These are phyloP conservation scores for Actinostola sp. DNA, from an alignment of 92 coral and sea anemone species.

Conservation along the genomic window DNA sequence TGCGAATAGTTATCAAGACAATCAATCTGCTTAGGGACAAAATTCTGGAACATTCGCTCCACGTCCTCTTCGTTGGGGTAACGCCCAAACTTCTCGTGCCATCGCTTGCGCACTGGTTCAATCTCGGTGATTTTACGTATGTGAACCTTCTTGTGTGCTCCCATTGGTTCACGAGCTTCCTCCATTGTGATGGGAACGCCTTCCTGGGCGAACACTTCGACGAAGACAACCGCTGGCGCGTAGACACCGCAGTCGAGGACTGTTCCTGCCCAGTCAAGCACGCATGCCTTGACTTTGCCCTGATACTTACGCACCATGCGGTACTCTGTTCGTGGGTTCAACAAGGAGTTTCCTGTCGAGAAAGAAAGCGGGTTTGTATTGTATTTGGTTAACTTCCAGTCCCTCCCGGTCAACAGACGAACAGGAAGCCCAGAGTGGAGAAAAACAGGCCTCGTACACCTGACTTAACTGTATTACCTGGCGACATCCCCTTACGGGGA, in stretches of 20 bases:
- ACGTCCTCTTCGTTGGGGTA: constrained; percentile 87
- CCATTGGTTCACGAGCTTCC: constrained; percentile 99
- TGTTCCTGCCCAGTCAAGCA: constrained; percentile 96
- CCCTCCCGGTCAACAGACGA: too few relatives aligned
- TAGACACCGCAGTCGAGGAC: constrained; percentile 95
- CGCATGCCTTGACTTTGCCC: constrained; percentile 80
- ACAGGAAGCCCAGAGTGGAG: too few relatives aligned
- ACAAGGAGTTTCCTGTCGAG: constrained; percentile 61
- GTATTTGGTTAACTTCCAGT: too few relatives aligned
- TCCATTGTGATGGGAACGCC: constrained; percentile 97
- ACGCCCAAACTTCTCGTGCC: constrained; percentile 90
- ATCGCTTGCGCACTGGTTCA: constrained; percentile 85
- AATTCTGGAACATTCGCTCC: constrained; percentile 86
- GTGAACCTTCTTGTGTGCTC: constrained; percentile 94
- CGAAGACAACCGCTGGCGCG: constrained; percentile 88
- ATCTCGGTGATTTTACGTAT: constrained; percentile 77
- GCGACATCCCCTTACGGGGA: too few relatives aligned
- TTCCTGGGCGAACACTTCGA: constrained; percentile 78
- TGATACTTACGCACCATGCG: constrained; percentile 90
- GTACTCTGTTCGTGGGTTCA: constrained; percentile 89
- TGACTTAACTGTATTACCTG: too few relatives aligned
- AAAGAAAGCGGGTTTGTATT: too few relatives aligned
- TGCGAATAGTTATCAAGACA: constrained; percentile 72
- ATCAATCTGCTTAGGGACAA: constrained; percentile 83
- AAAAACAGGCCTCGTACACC: too few relatives aligned